Evolutionary conservation across 2,888 invertebrate genomes (phyloP), one percentile per base, ranked within the genome.

Genomic region (Megamerina dolium): DNA sequence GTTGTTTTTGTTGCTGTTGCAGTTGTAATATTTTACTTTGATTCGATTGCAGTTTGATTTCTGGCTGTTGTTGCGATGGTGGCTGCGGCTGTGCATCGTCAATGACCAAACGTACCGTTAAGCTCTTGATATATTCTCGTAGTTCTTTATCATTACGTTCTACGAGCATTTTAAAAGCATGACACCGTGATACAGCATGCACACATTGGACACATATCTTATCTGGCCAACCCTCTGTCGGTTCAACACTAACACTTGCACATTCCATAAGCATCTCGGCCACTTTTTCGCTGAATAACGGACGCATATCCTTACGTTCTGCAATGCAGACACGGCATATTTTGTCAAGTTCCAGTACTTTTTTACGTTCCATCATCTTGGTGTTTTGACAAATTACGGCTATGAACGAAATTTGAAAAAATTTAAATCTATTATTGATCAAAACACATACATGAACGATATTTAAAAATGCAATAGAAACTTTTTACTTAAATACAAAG

Each of bases 251-350:
- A 51, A 80, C 76, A 64, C 75, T 77, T 44, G 79, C 76, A 66
- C 78, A 79, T 52, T 77, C 78, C 79, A 79, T 79, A 54, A 81
- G 57, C 80, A 81, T 80, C 52, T 79, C 78, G 14, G 80, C 78
- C 31, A 80, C 77, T 51, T 79, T 76, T 62, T 80, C 80, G 52
- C 78, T 78, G 58, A 80, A 80, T 46, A 81, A 62, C 20, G 80
- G 80, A 54, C 80, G 72, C 80, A 81, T 80, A 58, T 80, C 80
- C 60, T 79, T 80, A 60, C 81, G 80, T 55, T 77, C 74, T 53
- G 76, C 75, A 58, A 80, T 72, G 66, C 81, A 81, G 39, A 79
- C 76, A 17, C 81, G 75, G 65, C 81, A 81, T 59, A 81, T 77
- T 72, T 79, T 79, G 54, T 79, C 79, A 56, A 80, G 57, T 51